A percentile compares a stretch with the other conserved stretches of the same genome.
Conservation (phyloP, 2,113 vertebrate genomes). For the Numida meleagris region DNA sequence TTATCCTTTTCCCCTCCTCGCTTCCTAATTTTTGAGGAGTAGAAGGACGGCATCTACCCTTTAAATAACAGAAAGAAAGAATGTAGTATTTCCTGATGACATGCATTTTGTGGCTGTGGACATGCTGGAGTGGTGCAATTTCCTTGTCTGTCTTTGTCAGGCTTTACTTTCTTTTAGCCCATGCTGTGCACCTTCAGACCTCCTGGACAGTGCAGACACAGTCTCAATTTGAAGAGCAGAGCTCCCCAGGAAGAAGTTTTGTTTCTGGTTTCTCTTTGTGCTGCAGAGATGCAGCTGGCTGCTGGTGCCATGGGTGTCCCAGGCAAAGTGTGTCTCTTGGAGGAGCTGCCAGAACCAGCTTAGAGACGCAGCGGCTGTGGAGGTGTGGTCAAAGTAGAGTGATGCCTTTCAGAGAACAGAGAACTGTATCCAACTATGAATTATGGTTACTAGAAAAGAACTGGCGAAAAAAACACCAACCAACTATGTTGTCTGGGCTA, state of each 20-base stretch:
- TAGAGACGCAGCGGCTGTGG: neutral
- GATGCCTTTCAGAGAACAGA: neutral
- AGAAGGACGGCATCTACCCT: neutral
- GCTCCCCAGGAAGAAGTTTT: neutral
- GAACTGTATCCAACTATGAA: neutral
- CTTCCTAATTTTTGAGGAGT: neutral
- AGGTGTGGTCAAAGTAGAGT: neutral
- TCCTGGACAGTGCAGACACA: neutral
- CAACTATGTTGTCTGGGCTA: neutral
- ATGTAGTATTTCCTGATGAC: neutral
- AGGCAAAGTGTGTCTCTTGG: neutral
- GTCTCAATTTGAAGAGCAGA: neutral
- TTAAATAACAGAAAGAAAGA: neutral
- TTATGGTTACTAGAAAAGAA: neutral
- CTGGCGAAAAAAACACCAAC: neutral
- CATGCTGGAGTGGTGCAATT: accelerated
- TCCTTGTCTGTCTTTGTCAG: neutral
- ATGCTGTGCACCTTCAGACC: neutral
- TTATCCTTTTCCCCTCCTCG: neutral
- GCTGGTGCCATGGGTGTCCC: neutral
- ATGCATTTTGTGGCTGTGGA: neutral
- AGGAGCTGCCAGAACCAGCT: neutral
- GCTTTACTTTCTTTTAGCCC: neutral
- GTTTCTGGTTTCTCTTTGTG: neutral
- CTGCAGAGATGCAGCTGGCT: neutral